A percentile compares a stretch with the other conserved stretches of the same genome.
Conservation (phyloP, 2,797 vertebrate species). For the Emydoidea blandingii region DNA sequence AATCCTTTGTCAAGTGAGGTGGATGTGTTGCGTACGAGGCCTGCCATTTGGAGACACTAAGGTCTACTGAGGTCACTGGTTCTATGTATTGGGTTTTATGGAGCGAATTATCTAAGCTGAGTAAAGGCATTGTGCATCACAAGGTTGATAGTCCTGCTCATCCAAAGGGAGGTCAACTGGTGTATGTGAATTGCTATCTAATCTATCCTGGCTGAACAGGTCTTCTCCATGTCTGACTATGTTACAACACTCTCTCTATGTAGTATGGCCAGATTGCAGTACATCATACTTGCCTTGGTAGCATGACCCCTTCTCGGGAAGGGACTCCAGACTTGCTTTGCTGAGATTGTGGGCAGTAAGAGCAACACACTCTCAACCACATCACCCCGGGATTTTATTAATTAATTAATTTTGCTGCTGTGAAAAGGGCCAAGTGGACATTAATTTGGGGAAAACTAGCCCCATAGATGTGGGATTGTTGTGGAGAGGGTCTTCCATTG, state of each 20-base stretch:
- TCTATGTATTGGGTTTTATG: not conserved
- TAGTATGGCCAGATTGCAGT: not conserved
- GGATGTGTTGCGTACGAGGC: not conserved
- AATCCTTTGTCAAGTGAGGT: not conserved
- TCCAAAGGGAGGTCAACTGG: not conserved
- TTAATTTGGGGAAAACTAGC: not conserved
- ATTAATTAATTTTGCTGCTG: not conserved
- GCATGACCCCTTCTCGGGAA: not conserved
- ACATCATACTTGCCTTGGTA: not conserved
- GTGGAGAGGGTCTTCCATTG: not conserved
- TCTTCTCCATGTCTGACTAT: not conserved
- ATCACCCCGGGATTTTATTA: not conserved
- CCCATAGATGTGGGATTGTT: not conserved
- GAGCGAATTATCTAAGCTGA: fast-evolving
- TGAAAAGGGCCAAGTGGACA: not conserved
- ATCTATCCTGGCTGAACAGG: not conserved
- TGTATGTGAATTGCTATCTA: not conserved
- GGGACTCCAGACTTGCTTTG: not conserved
- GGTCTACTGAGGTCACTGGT: not conserved
- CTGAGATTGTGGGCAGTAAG: not conserved
- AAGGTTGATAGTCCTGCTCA: fast-evolving
- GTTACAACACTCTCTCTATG: not conserved
- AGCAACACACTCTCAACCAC: not conserved
- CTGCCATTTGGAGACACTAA: not conserved
- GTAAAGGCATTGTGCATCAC: fast-evolving